Base-by-base conservation (phyloP, 2,797 vertebrate genomes). In the Menidia menidia region DNA sequence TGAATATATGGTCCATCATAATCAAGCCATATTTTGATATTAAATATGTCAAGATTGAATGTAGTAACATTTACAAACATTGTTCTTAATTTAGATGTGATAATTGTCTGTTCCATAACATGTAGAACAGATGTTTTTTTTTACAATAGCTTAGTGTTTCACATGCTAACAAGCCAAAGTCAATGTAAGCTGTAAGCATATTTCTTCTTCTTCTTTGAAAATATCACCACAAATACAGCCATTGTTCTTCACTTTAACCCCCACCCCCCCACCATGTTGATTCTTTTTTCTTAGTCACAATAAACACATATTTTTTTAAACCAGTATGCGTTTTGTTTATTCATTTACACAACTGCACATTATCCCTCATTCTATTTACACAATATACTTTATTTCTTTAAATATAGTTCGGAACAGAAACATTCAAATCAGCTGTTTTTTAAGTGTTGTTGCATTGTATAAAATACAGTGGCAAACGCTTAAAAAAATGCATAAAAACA, bases 381-480 rank as follows among this genome's bases (percentile, higher is more conserved):
- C 83, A 84, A 88, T 93, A 91, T 83, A 92, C 43, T 57, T 77
- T 25, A 78, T 86, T 84, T 88, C 60, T 88, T 91, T 88, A 90
- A 92, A 91, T 93, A 93, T 87, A 81, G 83, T 86, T 81, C 87
- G 89, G 87, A 91, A 94, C 94, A 87, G 87, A 95, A 95, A 94
- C 93, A 95, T 96, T 96, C 94, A 95, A 90, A 94, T 91, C 86
- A 94, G 92, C 94, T 90, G 90, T 94, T 93, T 94, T 25, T 94
- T 92, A 39, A 39, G 35, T 39, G 35, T 39, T 94, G 94, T 94
- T 94, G 86, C 89, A 87, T 96, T 93, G 91, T 95, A 96, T 95
- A 96, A 96, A 96, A 95, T 94, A 95, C 93, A 94, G 95, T 94
- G 92, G 93, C 92, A 92, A 93, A 94, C 89, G 88, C 93, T 93